These are phyloP conservation scores for Drosophila littoralis DNA, from an alignment of 1,140 invertebrate species.

Conservation along the genomic window DNA sequence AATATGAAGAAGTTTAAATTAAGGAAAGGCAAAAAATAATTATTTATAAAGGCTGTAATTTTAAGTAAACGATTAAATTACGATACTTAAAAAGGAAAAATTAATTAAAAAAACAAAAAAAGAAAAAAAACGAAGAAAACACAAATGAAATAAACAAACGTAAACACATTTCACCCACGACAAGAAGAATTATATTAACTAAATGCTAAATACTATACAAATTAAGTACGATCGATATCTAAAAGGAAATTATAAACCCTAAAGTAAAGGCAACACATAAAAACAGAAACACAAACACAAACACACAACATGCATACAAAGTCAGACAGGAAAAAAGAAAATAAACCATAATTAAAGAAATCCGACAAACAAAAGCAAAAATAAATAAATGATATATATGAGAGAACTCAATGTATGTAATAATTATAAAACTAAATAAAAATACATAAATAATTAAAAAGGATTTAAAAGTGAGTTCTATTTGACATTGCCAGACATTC, in stretches of 20 bases:
- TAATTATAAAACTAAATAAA: constrained; percentile 82
- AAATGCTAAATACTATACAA: constrained; percentile 72
- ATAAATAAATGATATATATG: constrained; percentile 67
- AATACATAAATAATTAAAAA: constrained; percentile 74
- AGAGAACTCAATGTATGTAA: constrained; percentile 82
- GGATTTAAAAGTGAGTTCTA: constrained; percentile 4
- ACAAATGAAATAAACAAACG: constrained; percentile 23
- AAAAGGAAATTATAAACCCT: constrained; percentile 76
- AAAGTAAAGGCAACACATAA: constrained; percentile 42
- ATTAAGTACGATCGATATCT: constrained; percentile 79
- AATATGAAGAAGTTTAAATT: constrained; percentile 8
- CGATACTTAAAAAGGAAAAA: constrained; percentile 43
- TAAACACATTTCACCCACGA: constrained; percentile 76
- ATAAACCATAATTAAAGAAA: constrained; percentile 19
- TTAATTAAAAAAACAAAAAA: constrained; percentile 39
- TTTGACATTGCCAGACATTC: no score
- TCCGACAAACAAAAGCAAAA: constrained; percentile 34
- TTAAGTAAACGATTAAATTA: constrained; percentile 78
- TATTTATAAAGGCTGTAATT: constrained; percentile 85
- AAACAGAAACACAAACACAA: constrained; percentile 48
- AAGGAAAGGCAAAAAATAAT: constrained; percentile 69
- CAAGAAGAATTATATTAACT: constrained; percentile 73
- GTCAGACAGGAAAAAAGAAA: constrained; percentile 31
- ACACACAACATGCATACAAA: constrained; percentile 46
- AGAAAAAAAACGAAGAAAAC: constrained; percentile 32